phyloP scores from a whole-genome alignment of 1,140 invertebrate species.

The Papilio aristodemus region DNA sequence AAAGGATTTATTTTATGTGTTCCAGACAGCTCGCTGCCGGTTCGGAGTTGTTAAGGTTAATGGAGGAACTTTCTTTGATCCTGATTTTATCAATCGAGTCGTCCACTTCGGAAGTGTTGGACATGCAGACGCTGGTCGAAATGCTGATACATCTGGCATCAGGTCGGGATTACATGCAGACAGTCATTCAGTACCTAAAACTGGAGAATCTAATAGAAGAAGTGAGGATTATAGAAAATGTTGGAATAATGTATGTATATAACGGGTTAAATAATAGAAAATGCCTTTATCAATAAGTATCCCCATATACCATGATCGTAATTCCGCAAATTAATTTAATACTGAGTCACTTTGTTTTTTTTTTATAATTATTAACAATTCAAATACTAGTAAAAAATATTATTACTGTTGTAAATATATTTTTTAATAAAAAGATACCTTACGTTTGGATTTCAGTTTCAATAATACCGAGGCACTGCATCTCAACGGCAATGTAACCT shows the following conservation, averaged over 20 bases:
- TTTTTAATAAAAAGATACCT: background rate
- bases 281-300: no score
- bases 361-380: no score
- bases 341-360: no score
- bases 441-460: constrained; percentile 43
- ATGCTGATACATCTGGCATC: constrained; percentile 45
- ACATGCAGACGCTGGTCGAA: constrained; percentile 34
- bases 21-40: constrained; percentile 58
- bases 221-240: constrained; percentile 35
- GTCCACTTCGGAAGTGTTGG: constrained; percentile 29
- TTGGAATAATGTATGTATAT: constrained; percentile 51
- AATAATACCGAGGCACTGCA: constrained; percentile 34
- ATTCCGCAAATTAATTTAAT: no score
- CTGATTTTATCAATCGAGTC: constrained; percentile 33
- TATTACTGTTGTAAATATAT: background rate
- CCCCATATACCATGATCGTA: no score
- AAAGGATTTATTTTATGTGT: constrained; percentile 25
- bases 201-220: constrained; percentile 43
- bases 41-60: constrained; percentile 56
- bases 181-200: constrained; percentile 53
- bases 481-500: constrained; percentile 20
- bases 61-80: constrained; percentile 55
- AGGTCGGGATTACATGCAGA: constrained; percentile 48
- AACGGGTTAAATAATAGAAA: no score
- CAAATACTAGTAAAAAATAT: no score